Conservation (phyloP, 2,797 vertebrate species). For the Hippocampus kuda region DNA sequence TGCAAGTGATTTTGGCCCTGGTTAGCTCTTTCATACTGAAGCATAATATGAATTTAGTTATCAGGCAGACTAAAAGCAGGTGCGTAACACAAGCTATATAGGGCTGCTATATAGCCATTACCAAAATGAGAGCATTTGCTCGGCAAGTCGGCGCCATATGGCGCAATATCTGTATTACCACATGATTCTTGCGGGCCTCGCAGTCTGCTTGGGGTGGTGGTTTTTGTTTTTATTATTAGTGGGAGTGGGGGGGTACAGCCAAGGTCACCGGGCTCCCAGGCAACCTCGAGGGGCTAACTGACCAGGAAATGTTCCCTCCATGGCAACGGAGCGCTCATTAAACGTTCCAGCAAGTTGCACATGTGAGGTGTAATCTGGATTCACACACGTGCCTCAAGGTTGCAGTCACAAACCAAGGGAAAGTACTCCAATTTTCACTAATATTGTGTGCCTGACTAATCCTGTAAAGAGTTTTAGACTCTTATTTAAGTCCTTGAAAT, state of each 20-base stretch:
- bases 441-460: neutral
- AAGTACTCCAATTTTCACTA: neutral
- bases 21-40: neutral
- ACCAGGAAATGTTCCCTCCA: constrained; percentile 29
- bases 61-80: neutral
- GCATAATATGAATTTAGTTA: neutral
- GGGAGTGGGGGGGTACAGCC: constrained; percentile 8
- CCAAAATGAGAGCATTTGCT: constrained; percentile 16
- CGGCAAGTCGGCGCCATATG: constrained; percentile 20
- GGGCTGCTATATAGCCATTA: neutral
- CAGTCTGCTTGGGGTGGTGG: constrained; percentile 24
- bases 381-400: constrained; percentile 34
- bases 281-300: constrained; percentile 64
- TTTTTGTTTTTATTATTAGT: too few relatives aligned
- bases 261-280: constrained; percentile 50
- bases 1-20: neutral
- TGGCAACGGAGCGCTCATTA: constrained; percentile 30
- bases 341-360: constrained; percentile 31
- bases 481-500: constrained; percentile 19
- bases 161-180: constrained; percentile 52
- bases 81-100: neutral
- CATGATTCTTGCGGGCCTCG: constrained; percentile 54
- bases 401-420: constrained; percentile 12
- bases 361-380: constrained; percentile 32
- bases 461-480: constrained; percentile 2